Evolutionary conservation across 2,888 invertebrate species (phyloP), one percentile per base, ranked within the genome.

Genomic region (Gortyna flavago): DNA sequence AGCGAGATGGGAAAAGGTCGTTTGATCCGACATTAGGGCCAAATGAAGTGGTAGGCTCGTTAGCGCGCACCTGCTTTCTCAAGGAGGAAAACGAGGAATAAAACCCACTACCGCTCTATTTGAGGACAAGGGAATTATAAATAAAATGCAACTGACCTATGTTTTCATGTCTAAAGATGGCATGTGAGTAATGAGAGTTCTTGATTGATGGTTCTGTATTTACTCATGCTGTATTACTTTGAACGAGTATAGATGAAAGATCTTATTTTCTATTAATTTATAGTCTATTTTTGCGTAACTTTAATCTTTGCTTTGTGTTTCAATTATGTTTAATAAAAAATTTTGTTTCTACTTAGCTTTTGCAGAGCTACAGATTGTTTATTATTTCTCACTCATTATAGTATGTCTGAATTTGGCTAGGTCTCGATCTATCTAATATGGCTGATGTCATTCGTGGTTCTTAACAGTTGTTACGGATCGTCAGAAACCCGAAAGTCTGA

Each of bases 51-150:
- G 80, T 68, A n/a, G 79, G 54, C 71, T 85, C 75, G 83, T 80
- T 85, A 79, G 70, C 62, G 72, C 73, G 80, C 89, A 89, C 85
- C 89, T 89, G 88, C 79, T 87, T 83, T 84, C 80, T 75, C 38
- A 32, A 84, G 8, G 62, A 84, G 81, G 78, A 84, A 85, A 87
- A 89, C 70, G 69, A 82, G 72, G 76, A 76, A 75, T 76, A 76
- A 80, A 88, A 79, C 67, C n/a, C 51, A 66, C 48, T 62, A 21
- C 59, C 64, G 72, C 78, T 67, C 70, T 87, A 77, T 83, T 81
- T 85, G 77, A 83, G 81, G 87, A 83, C 85, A 85, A 83, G 75
- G 78, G 69, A 72, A 73, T 64, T 61, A 51, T 67, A 64, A 78
- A 79, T 77, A 78, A 71, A 78, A 69, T 78, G 54, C 69, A 76